Conservation (phyloP, 2,113 vertebrate genomes). For the Mormoops blainvillei region DNA sequence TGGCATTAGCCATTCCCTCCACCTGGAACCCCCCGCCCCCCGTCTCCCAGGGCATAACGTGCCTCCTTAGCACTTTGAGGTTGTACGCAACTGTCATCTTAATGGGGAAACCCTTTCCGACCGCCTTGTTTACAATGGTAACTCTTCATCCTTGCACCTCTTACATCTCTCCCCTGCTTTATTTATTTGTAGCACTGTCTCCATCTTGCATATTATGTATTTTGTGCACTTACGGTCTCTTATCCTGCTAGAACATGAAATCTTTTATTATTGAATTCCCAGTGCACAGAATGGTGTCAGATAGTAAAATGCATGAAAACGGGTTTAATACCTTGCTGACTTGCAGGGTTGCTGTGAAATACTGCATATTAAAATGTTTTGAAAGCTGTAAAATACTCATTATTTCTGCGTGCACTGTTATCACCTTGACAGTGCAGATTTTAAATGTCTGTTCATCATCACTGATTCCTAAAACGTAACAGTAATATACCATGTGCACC, state of each 20-base stretch:
- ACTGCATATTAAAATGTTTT: neutral
- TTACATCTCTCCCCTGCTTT: neutral
- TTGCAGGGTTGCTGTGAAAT: neutral
- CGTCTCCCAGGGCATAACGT: neutral
- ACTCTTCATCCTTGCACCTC: neutral
- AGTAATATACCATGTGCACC: neutral
- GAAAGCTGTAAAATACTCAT: neutral
- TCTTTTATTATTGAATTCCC: neutral
- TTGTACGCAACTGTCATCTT: neutral
- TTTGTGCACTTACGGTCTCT: neutral
- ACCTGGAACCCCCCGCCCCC: neutral
- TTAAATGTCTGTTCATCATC: neutral
- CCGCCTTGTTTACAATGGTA: neutral
- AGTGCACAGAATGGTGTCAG: neutral
- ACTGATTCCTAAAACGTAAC: neutral
- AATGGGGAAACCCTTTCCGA: neutral
- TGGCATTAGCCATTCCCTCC: neutral
- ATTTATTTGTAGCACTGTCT: neutral
- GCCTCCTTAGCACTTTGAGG: neutral
- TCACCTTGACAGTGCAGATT: neutral
- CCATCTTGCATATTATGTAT: neutral
- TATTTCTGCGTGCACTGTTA: neutral
- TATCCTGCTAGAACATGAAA: neutral
- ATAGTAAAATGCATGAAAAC: neutral
- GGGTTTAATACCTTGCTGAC: too few relatives aligned